Percentiles rank a stretch among this genome's conserved stretches.
These are phyloP conservation scores for Aphelocoma coerulescens DNA, from an alignment of 2,113 vertebrate genomes.

Conservation along the genomic window DNA sequence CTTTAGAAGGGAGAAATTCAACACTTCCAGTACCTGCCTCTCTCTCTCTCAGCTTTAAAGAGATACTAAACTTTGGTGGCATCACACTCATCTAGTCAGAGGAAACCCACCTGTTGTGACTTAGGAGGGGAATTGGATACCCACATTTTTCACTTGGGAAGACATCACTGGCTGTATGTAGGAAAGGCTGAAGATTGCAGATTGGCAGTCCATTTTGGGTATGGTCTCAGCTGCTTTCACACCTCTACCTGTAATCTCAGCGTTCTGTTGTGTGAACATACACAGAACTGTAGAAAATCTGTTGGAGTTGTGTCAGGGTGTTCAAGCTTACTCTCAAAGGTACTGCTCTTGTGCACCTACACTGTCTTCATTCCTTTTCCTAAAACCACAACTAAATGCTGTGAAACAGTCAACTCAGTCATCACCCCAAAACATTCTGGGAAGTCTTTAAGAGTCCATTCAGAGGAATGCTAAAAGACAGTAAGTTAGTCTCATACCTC, in stretches of 20 bases:
- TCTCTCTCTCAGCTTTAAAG: not conserved
- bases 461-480: not conserved
- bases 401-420: not conserved
- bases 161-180: not conserved
- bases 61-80: not conserved
- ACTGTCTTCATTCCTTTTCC: not conserved
- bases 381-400: not conserved
- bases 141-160: not conserved
- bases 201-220: not conserved
- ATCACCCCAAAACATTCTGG: not conserved
- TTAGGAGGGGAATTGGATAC: not conserved
- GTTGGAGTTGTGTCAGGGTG: not conserved
- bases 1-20: constrained; percentile 9
- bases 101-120: not conserved
- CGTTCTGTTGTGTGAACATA: not conserved
- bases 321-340: not conserved
- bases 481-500: not conserved
- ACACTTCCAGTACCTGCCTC: not conserved
- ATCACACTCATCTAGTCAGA: not conserved
- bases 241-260: not conserved
- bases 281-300: not conserved
- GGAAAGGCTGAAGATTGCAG: not conserved
- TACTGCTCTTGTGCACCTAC: not conserved
- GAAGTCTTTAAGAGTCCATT: not conserved
- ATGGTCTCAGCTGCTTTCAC: not conserved